A percentile compares a stretch with the other conserved stretches of the same genome.
These are phyloP conservation scores for Oryzias woworae DNA, from an alignment of 2,113 vertebrate species.

Conservation along the genomic window DNA sequence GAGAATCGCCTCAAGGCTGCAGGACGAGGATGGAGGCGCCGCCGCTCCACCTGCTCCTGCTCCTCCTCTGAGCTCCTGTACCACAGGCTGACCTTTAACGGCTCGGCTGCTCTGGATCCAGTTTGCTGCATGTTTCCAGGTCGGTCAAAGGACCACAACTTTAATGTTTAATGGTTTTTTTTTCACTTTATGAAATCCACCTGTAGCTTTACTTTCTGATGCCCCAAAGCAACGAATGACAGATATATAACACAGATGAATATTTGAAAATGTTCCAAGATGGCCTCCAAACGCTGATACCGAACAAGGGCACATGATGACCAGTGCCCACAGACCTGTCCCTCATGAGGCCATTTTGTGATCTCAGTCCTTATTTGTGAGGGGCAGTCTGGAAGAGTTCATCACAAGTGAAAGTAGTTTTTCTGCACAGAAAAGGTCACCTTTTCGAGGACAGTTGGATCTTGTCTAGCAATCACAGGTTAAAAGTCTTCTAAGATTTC, in stretches of 20 bases:
- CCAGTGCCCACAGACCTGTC: too few species aligned
- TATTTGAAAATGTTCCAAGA: constrained; percentile 23
- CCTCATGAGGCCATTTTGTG: too few species aligned
- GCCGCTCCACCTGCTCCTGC: constrained; percentile 14
- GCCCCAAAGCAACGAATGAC: constrained; percentile 55
- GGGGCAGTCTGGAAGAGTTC: too few species aligned
- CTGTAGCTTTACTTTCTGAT: constrained; percentile 15
- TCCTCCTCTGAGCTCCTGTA: constrained; percentile 5
- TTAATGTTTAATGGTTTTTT: constrained; percentile 57
- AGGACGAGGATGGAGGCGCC: constrained; percentile 4
- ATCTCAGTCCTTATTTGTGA: too few species aligned
- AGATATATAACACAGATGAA: constrained; percentile 36
- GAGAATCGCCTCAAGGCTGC: constrained; percentile 29
- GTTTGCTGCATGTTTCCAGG: constrained; percentile 14
- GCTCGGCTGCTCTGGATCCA: constrained; percentile 28
- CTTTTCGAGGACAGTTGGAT: too few species aligned
- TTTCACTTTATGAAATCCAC: constrained; percentile 35
- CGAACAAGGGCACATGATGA: too few species aligned
- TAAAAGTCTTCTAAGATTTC: too few species aligned
- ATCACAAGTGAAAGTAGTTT: too few species aligned
- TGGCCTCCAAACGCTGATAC: not conserved
- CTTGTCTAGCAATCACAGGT: too few species aligned
- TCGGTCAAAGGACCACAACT: constrained; percentile 26
- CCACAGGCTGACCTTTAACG: constrained; percentile 34
- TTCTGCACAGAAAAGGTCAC: too few species aligned